Base-by-base conservation (phyloP, 2,113 vertebrate species). In the Chaenogobius annularis region DNA sequence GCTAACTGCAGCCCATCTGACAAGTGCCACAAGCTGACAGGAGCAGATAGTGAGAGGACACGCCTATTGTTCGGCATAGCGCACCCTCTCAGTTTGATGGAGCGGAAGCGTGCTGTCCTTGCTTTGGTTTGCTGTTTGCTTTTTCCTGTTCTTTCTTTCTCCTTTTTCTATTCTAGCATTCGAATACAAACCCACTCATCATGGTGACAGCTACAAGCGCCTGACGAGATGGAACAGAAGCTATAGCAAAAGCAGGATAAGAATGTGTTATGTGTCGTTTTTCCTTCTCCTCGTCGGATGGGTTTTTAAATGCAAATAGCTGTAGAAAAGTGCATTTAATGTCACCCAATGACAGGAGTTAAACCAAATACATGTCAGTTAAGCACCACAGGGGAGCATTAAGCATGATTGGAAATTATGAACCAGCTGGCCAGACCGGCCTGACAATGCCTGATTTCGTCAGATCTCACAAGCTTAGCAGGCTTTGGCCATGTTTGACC, bases 181-280 rank as follows among this genome's bases (percentile, higher is more conserved):
- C 74, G 79, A 31, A 31, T 78, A 37, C 77, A 73, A 73, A 58
- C 75, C 72, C 85, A 87, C 87, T 86, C 83, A 80, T 90, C 85
- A 91, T 65, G 20, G 37, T 82, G 88, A 88, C 88, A 86, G 80
- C 81, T 70, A 66, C 74, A 85, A 77, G 73, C 10, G 70, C 66
- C 82, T 83, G 82, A 88, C 75, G 78, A 78, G 73, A 79, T 52
- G 84, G 84, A 88, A 81, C 81, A 75, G 78, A 88, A 84, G 86
- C 68, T 70, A 40, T 1, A 7, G 37, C 37, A 67, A 64, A 62
- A 80, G 76, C 40, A 17, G 35, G 77, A 87, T 89, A 80, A 88
- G 81, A 88, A 88, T 80, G 83, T 75, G 63, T 59, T 82, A 72
- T 58, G 31, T 55, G 23, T 40, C 2, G 26, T 31, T 31, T 31